Conservation (phyloP, 2,797 vertebrate genomes). For the Poeciliopsis turneri region DNA sequence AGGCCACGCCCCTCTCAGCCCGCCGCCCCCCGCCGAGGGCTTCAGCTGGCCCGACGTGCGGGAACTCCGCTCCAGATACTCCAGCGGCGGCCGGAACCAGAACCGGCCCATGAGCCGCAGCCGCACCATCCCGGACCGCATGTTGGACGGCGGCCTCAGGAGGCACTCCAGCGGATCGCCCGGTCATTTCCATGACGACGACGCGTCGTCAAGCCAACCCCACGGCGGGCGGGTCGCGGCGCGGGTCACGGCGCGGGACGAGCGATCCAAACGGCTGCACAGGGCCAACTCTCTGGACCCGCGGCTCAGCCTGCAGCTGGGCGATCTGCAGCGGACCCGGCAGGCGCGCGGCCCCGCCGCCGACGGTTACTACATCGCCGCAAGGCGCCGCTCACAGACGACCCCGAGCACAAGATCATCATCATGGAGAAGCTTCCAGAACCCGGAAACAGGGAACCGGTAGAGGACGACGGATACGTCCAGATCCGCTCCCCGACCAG, state of each 20-base stretch:
- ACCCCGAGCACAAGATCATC: conserved; percentile 71
- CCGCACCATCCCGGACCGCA: conserved; percentile 76
- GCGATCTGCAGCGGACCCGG: conserved; percentile 51
- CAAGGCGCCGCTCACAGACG: conserved; percentile 70
- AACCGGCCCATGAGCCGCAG: conserved; percentile 60
- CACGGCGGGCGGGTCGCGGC: background rate
- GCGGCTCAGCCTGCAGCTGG: conserved; percentile 20
- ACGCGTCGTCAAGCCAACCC: conserved; percentile 27
- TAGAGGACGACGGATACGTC: conserved; percentile 66
- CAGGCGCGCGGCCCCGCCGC: background rate
- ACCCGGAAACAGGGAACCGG: background rate
- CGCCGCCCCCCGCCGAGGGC: conserved; percentile 67
- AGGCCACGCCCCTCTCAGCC: conserved; percentile 66
- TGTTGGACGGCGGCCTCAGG: conserved; percentile 51
- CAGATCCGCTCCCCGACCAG: conserved; percentile 86
- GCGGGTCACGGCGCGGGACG: conserved; percentile 2
- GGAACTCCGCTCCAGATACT: conserved; percentile 86
- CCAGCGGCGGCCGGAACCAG: conserved; percentile 16
- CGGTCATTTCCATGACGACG: conserved; percentile 42
- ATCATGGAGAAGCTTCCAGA: conserved; percentile 81
- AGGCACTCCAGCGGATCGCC: conserved; percentile 43
- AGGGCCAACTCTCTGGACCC: conserved; percentile 63
- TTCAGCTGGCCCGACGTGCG: conserved; percentile 91
- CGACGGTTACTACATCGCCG: conserved; percentile 69
- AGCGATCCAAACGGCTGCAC: conserved; percentile 30